Evolutionary conservation across 2,113 vertebrate genomes (phyloP).

Genomic region (Petromus typicus): DNA sequence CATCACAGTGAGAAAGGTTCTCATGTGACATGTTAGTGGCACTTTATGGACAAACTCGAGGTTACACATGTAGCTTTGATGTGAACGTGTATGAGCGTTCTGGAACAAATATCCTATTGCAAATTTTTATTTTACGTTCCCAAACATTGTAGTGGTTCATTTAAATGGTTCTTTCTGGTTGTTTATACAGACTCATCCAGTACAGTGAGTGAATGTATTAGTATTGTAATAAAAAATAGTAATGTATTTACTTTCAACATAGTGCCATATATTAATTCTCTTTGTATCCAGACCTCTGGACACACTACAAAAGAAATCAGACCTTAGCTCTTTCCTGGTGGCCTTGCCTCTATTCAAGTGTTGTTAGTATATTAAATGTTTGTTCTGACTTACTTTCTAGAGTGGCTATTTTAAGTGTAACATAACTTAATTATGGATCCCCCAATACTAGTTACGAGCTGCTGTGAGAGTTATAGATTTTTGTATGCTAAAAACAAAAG

Average conservation of each 20-base stretch:
- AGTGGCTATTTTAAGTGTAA: constrained; percentile 50
- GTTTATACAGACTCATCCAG: constrained; percentile 44
- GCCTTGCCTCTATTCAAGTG: constrained; percentile 3
- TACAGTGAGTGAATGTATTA: constrained; percentile 61
- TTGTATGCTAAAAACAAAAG: constrained; percentile 37
- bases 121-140: constrained; percentile 45
- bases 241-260: constrained; percentile 54
- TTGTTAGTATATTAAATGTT: constrained; percentile 55
- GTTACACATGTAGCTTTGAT: background rate
- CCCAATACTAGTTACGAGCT: constrained; percentile 44
- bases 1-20: background rate
- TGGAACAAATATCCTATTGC: constrained; percentile 53
- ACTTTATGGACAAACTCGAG: background rate
- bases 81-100: constrained; percentile 42
- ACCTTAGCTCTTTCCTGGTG: constrained; percentile 56
- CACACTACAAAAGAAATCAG: constrained; percentile 55
- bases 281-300: constrained; percentile 40
- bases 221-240: constrained; percentile 63
- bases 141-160: constrained; percentile 54
- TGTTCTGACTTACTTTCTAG: constrained; percentile 57
- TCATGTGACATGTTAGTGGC: background rate
- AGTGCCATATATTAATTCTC: constrained; percentile 14
- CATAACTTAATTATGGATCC: constrained; percentile 39
- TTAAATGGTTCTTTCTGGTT: constrained; percentile 56
- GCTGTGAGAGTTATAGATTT: constrained; percentile 1